Evolutionary conservation across 2,797 vertebrate genomes (phyloP).

Genomic region (Calcarius lapponicus): DNA sequence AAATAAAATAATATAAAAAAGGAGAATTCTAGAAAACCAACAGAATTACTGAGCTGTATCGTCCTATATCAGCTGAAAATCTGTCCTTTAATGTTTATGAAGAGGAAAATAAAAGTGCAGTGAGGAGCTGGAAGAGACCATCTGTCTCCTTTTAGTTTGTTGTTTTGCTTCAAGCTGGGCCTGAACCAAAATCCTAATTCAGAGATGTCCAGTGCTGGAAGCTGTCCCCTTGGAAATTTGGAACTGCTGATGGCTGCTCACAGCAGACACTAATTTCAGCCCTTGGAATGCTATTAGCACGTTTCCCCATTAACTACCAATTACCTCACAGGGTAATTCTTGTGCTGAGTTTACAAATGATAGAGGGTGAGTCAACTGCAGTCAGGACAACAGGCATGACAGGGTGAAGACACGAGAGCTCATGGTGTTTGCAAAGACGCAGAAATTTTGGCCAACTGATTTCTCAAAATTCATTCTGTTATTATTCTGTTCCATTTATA

Average conservation of each 20-base stretch:
- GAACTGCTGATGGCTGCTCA: neutral
- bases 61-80: neutral
- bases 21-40: neutral
- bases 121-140: neutral
- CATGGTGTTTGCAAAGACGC: neutral
- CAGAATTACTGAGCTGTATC: neutral
- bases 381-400: neutral
- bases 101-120: neutral
- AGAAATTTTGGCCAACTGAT: neutral
- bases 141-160: neutral
- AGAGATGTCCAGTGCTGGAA: neutral
- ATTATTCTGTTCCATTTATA: neutral
- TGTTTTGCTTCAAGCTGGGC: constrained; percentile 1
- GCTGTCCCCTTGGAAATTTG: neutral
- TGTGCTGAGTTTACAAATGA: neutral
- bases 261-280: constrained; percentile 10
- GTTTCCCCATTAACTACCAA: neutral
- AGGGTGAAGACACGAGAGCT: neutral
- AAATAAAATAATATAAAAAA: neutral
- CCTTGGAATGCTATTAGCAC: neutral
- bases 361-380: neutral
- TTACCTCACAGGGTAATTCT: neutral
- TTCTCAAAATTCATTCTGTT: neutral
- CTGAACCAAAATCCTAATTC: neutral
- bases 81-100: neutral